Evolutionary conservation across 2,797 vertebrate species (phyloP).

Genomic region (Ptychobarbus kaznakovi): DNA sequence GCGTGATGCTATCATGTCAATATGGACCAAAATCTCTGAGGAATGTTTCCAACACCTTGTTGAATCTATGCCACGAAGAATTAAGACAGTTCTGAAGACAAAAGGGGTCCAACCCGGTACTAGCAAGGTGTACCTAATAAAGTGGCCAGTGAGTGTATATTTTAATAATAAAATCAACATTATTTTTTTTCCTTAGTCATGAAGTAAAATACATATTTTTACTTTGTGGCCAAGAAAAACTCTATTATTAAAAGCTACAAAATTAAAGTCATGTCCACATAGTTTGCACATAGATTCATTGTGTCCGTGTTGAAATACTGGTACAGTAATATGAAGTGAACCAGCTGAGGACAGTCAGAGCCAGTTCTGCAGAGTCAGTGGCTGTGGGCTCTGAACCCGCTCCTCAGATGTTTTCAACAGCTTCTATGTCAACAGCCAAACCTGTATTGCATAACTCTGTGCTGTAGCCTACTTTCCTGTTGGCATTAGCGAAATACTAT

Average conservation of each 20-base stretch:
- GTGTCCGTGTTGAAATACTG: not conserved
- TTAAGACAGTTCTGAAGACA: no score
- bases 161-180: not conserved
- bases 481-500: not conserved
- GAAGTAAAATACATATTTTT: no score
- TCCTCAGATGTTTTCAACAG: conserved; percentile 11
- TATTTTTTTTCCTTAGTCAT: no score
- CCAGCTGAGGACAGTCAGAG: not conserved
- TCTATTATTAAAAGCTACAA: not conserved
- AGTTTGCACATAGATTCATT: not conserved
- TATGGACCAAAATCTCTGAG: no score
- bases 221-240: not conserved
- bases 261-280: not conserved
- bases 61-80: no score
- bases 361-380: not conserved
- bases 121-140: no score
- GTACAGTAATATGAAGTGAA: not conserved
- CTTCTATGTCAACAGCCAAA: not conserved
- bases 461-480: not conserved
- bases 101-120: no score
- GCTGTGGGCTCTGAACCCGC: not conserved
- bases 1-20: no score
- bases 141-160: no score
- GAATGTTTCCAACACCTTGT: no score
- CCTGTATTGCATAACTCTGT: not conserved